Base-by-base conservation (phyloP, 2,888 invertebrate species). In the Anoplius nigerrimus region DNA sequence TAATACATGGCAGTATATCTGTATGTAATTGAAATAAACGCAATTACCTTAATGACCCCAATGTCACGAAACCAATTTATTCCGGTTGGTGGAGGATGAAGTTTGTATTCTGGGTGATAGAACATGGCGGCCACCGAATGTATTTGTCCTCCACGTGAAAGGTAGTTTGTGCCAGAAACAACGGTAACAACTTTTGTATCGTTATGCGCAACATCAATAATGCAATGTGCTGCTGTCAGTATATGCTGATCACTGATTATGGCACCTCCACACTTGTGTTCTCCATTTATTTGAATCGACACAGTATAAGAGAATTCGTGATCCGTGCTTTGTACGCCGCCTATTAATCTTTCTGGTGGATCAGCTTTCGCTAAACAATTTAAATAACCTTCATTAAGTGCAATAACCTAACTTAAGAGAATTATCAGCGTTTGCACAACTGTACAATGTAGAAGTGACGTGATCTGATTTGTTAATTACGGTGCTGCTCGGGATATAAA, bases 201-300 rank as follows among this genome's bases (percentile, higher is more conserved):
- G 2, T 15, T 13, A 0, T 8, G n/a, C 22, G 34, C 4, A 2
- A 42, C 2, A 5, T 15, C n/a, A 0, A 18, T 0, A 21, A 79
- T 48, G 42, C 78, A 79, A 53, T 79, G 78, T 4, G 74, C 76
- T 6, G 73, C 75, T 0, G 75, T 78, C 6, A 76, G 48, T 6
- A 78, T 59, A 46, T 76, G 65, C 11, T 6, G 21, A 0, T 43
- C 2, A 45, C 57, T 46, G 51, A 79, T 62, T 6, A 78, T 64
- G 0, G 69, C 27, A 16, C 76, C 79, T 3, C 76, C 74, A 53
- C 75, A 79, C n/a, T 61, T 45, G 45, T 78, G 75, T 0, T 3
- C 0, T 5, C 63, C 71, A 0, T 34, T 0, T 0, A 3, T 0
- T 4, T 62, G 60, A 4, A 76, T 42, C 2, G 74, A 76, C 13